Evolutionary conservation across 35 echinoderm and acorn worm species (phyloP), one percentile per base, ranked within the genome.

Genomic region (Apostichopus japonicus): DNA sequence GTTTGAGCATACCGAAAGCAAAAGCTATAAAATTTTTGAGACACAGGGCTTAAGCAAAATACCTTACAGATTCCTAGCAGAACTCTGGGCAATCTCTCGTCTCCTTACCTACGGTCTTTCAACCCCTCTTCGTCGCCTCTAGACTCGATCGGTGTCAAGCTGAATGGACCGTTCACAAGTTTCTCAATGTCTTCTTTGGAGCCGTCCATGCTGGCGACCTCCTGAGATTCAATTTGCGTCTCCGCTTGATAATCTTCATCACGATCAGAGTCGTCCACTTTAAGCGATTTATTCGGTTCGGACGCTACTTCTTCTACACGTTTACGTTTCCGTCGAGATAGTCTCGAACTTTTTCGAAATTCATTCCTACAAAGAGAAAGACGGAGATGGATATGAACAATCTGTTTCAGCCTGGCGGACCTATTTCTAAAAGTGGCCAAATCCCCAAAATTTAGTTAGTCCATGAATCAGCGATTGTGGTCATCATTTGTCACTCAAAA

Each of bases 101-200:
- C 17, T 57, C 6, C 81, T 84, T 51, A 84, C 81, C 81, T 84
- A 17, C 24, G 56, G 23, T 84, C 81, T 9, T 53, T 55, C 4
- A 84, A 58, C 54, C 81, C 19, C 56, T 57, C 81, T 23, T 84
- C 81, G 6, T 57, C 6, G 2, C 16, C 54, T 8, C 53, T 55
- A 17, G 81, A 55, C 23, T 84, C 81, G 10, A 51, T 13, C 1
- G 56, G 81, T 22, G 56, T 58, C 54, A 84, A 61, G 23, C 81
- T 84, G 54, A 84, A 84, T 8, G 81, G 81, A 84, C 81, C 81
- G 19, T 84, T 59, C 1, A 84, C 81, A 9, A 84, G 81, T 7
- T 57, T 84, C 56, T 84, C 81, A 22, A 84, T 84, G 9, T 84
- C 81, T 84, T 84, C 54, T 57, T 84, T 84, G 4, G 81, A 21